Evolutionary conservation across 2,797 vertebrate species (phyloP).

Genomic region (Gephyroberyx darwinii): DNA sequence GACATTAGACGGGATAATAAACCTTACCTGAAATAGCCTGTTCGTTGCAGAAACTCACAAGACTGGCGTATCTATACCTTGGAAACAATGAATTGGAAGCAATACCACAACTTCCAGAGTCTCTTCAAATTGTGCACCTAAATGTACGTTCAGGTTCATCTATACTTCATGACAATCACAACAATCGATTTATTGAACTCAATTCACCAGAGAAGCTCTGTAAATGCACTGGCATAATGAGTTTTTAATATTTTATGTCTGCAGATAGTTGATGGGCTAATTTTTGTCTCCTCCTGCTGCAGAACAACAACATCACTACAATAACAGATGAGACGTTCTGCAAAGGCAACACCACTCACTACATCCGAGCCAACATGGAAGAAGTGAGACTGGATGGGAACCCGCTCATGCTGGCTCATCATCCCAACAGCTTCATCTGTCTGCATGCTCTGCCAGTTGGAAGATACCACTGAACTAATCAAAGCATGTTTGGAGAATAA

Average conservation of each 20-base stretch:
- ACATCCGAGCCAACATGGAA: slow-evolving; percentile 86
- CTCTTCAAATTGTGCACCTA: slow-evolving; percentile 88
- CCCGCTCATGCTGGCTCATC: slow-evolving; percentile 84
- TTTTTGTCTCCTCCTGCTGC: slow-evolving; percentile 51
- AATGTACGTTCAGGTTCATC: slow-evolving; percentile 79
- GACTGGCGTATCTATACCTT: slow-evolving; percentile 90
- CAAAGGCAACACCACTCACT: slow-evolving; percentile 88
- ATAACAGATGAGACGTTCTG: slow-evolving; percentile 94
- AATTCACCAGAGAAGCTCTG: not conserved
- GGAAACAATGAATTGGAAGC: slow-evolving; percentile 90
- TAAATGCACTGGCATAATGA: not conserved
- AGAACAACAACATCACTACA: slow-evolving; percentile 92
- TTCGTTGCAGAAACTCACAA: slow-evolving; percentile 85
- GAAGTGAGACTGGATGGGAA: slow-evolving; percentile 93
- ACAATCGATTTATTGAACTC: not conserved
- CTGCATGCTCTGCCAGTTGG: slow-evolving; percentile 88
- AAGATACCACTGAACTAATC: slow-evolving; percentile 82
- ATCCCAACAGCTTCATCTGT: slow-evolving; percentile 92
- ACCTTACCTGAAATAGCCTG: not conserved
- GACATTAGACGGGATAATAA: not conserved
- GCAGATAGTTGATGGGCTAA: not conserved
- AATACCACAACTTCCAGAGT: slow-evolving; percentile 91
- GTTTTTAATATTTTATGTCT: not conserved
- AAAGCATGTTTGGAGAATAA: slow-evolving; percentile 1
- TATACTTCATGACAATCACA: slow-evolving; percentile 11